Evolutionary conservation across 2,113 vertebrate species (phyloP), one percentile per base, ranked within the genome.

Genomic region (Ophiodon elongatus): DNA sequence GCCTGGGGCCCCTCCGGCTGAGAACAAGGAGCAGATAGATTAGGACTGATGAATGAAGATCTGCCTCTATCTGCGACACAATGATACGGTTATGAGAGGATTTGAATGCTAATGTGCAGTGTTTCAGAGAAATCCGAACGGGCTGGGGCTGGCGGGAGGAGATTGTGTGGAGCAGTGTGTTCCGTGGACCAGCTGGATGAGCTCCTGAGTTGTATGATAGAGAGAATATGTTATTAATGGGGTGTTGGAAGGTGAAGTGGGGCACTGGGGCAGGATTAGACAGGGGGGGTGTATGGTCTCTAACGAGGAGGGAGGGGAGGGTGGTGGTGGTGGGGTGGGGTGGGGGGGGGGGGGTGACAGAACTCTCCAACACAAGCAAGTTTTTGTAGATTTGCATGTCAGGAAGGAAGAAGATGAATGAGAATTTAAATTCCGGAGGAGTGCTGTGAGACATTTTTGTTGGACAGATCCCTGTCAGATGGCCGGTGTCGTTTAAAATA

Each of bases 21-120:
- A 76, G 92, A 91, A 90, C 91, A 91, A 91, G 91, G 87, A 93
- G 87, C 89, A 89, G 90, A 94, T 91, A 91, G 92, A 94, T 94
- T 88, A 93, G 85, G 73, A 29, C 87, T 84, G 91, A 90, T 91
- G 91, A 93, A 93, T 92, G 86, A 83, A 92, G 88, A 93, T 94
- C 88, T 75, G 80, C 85, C 84, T 88, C 88, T 87, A 88, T 91
- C 92, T 91, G 86, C 85, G 85, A 84, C 89, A 92, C 92, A 88
- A 84, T 85, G 87, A 90, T 71, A 85, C 83, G 83, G 87, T 84
- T 93, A 85, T 86, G 91, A 88, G 88, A 74, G 87, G 89, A 92
- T 91, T 93, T 89, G 80, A 86, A 93, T 91, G 86, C 87, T 92
- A 91, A 95, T 92, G 85, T 91, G 80, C 66, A 43, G 83, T 66